Evolutionary conservation across 1,140 invertebrate genomes (phyloP).

Genomic region (Pomacea maculata): DNA sequence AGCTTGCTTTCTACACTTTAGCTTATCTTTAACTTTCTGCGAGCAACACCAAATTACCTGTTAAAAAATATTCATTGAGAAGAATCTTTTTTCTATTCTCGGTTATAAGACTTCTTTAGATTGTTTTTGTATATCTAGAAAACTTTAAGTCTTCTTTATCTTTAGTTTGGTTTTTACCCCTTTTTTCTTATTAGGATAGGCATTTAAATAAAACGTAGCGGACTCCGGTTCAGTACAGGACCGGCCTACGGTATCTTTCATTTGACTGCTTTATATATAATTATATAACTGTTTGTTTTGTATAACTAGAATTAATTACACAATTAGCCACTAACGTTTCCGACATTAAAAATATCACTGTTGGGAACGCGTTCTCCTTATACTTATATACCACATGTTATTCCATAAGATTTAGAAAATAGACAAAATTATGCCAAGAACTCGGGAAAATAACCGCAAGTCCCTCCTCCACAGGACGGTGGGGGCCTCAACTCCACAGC

Average conservation of each 20-base stretch:
- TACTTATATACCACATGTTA: neutral
- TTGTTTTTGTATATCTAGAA: no score
- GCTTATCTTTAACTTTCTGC: neutral
- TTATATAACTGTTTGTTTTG: neutral
- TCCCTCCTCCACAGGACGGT: neutral
- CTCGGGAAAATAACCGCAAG: neutral
- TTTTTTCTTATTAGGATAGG: no score
- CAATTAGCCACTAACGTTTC: neutral
- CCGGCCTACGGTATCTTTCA: no score
- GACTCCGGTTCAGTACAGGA: no score
- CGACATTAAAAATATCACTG: neutral
- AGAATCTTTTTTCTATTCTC: no score
- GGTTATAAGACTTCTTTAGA: no score
- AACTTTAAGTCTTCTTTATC: no score
- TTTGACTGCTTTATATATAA: no score
- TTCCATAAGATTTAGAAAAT: neutral
- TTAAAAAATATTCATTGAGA: no score
- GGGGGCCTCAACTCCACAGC: neutral
- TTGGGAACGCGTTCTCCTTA: neutral
- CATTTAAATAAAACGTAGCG: no score
- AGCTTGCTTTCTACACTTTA: neutral
- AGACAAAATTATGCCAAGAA: neutral
- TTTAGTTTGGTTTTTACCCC: no score
- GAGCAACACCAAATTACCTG: neutral
- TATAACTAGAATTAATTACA: neutral